Percentiles rank a stretch among this genome's conserved stretches.
Conservation (phyloP, 2,888 invertebrate species). For the Leptarthrus brevirostris region DNA sequence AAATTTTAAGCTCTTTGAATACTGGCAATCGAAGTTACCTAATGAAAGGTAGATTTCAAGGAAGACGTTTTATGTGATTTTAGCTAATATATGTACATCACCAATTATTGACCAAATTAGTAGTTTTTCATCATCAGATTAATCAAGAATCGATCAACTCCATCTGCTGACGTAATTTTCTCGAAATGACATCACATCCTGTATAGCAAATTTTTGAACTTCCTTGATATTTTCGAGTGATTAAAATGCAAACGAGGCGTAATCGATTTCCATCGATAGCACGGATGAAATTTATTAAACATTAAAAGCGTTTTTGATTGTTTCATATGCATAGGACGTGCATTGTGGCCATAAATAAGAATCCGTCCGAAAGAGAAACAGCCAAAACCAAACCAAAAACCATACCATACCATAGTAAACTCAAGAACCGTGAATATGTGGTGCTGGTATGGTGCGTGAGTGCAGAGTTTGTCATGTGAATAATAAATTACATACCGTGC, state of each 20-base stretch:
- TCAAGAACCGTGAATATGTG: background rate
- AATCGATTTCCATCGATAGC: conserved; percentile 19
- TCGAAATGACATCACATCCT: conserved; percentile 33
- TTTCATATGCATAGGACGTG: conserved; percentile 43
- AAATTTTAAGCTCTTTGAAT: too few relatives aligned
- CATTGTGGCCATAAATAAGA: conserved; percentile 43
- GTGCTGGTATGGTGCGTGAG: conserved; percentile 39
- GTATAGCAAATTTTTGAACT: conserved; percentile 21
- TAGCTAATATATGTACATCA: too few relatives aligned
- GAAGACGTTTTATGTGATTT: too few relatives aligned
- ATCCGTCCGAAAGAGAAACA: conserved; percentile 8
- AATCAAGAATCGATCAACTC: too few relatives aligned
- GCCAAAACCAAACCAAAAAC: background rate
- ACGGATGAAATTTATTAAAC: conserved; percentile 11
- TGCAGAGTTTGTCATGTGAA: conserved; percentile 49
- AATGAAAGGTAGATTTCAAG: too few relatives aligned
- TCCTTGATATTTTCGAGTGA: conserved; percentile 36
- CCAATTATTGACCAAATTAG: too few relatives aligned
- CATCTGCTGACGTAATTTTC: too few relatives aligned
- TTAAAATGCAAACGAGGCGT: conserved; percentile 34
- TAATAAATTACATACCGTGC: conserved; percentile 45
- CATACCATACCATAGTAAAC: too few relatives aligned
- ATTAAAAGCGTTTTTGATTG: conserved; percentile 40
- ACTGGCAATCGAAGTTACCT: too few relatives aligned
- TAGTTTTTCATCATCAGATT: too few relatives aligned